Conservation (phyloP, 2,888 invertebrate species). For the Nasonovia ribisnigri region DNA sequence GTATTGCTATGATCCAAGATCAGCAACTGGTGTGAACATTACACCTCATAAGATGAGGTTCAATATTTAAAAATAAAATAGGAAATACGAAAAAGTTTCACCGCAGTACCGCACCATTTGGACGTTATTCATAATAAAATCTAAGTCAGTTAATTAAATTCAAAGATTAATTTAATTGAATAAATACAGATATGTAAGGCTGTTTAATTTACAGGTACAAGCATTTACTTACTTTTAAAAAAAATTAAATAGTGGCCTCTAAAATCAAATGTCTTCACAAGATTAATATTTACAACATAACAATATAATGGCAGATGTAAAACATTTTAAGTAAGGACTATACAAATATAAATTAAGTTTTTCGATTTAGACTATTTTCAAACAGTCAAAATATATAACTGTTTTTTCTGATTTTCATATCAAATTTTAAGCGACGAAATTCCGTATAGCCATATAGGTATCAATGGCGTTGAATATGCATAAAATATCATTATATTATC, state of each 20-base stretch:
- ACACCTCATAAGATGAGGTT: neutral
- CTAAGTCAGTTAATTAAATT: neutral
- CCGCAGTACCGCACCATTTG: neutral
- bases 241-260: neutral
- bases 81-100: neutral
- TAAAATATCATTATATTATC: neutral
- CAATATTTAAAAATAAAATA: neutral
- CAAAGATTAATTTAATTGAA: neutral
- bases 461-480: neutral
- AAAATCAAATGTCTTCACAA: neutral
- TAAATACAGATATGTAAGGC: neutral
- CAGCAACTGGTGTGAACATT: neutral
- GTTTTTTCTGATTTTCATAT: neutral
- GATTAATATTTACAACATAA: neutral
- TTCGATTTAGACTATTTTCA: neutral
- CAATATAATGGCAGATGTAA: neutral
- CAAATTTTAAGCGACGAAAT: neutral
- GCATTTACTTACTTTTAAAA: too few relatives aligned
- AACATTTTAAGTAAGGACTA: neutral
- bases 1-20: neutral
- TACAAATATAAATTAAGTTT: neutral
- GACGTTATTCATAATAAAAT: neutral
- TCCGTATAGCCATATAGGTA: neutral
- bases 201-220: neutral
- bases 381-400: neutral